phyloP scores from a whole-genome alignment of 2,797 vertebrate genomes.

The Dallia pectoralis region DNA sequence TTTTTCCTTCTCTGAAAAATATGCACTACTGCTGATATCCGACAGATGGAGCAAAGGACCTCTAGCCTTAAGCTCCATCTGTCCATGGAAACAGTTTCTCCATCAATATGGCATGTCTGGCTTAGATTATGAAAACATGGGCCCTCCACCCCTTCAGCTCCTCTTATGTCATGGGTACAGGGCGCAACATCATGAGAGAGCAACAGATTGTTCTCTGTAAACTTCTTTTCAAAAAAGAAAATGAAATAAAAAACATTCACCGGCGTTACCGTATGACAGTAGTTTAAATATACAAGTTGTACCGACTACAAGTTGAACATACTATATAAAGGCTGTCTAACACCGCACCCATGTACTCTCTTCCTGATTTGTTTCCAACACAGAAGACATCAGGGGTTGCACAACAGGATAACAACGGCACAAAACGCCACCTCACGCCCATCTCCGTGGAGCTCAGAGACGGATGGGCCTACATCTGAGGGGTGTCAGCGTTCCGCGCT shows the following conservation, averaged over 20 bases:
- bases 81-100: conserved; percentile 40
- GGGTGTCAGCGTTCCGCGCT: conserved; percentile 41
- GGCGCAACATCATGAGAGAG: neutral
- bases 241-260: neutral
- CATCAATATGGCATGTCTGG: neutral
- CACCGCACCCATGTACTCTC: neutral
- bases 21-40: conserved; percentile 40
- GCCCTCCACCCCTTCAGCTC: neutral
- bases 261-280: neutral
- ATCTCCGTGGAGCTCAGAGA: conserved; percentile 21
- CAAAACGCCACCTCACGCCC: neutral
- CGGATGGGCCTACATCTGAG: conserved; percentile 15
- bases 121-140: neutral
- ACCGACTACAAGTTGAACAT: neutral
- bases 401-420: neutral
- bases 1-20: neutral
- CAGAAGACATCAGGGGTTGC: neutral
- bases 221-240: too few species aligned
- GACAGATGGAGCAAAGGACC: conserved; percentile 71
- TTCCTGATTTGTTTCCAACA: neutral
- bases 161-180: neutral
- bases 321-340: neutral
- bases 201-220: neutral
- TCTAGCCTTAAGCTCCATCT: conserved; percentile 49
- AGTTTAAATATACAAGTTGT: neutral